A percentile compares a stretch with the other conserved stretches of the same genome.
Conservation (phyloP, 2,797 vertebrate species). For the Ctenochaetus hawaiiensis region DNA sequence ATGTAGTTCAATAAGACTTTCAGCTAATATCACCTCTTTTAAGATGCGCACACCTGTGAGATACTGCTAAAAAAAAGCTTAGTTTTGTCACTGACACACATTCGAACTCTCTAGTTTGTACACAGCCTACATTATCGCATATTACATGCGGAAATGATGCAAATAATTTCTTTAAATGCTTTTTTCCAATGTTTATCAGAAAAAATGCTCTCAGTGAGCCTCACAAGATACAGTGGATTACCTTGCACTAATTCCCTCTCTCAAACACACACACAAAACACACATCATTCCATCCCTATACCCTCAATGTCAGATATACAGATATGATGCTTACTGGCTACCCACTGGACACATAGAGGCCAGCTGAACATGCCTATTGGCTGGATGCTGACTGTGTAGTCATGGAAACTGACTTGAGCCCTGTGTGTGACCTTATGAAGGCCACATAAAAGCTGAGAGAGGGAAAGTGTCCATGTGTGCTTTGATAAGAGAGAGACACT, state of each 20-base stretch:
- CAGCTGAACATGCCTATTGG: constrained; percentile 67
- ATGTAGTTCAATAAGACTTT: neutral
- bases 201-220: neutral
- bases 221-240: constrained; percentile 27
- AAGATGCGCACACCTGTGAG: neutral
- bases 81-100: neutral
- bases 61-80: neutral
- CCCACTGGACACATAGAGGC: constrained; percentile 58
- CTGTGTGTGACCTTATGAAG: constrained; percentile 70
- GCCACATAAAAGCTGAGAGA: constrained; percentile 62
- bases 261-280: constrained; percentile 4
- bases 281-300: constrained; percentile 10
- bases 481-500: neutral
- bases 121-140: neutral
- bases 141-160: neutral
- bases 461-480: constrained; percentile 14
- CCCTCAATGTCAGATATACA: constrained; percentile 57
- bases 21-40: neutral
- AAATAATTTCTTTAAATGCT: neutral
- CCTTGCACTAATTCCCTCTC: neutral
- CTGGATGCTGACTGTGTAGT: constrained; percentile 71
- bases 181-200: neutral
- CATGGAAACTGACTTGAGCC: constrained; percentile 81
- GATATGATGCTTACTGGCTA: constrained; percentile 70
- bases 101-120: neutral